Conservation (phyloP, 2,797 vertebrate species). For the Nyctibius grandis region DNA sequence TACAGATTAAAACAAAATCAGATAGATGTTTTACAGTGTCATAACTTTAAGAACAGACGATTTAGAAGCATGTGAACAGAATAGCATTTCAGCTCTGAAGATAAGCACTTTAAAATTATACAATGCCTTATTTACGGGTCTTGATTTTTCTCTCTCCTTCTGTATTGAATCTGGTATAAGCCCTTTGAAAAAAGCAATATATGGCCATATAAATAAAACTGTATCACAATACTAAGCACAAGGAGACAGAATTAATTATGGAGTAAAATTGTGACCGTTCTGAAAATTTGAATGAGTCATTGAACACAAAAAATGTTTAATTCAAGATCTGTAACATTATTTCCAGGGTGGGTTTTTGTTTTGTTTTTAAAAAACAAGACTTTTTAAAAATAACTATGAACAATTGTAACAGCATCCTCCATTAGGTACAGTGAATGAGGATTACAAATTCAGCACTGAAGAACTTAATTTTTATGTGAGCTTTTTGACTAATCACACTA, state of each 20-base stretch:
- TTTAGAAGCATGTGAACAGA: neutral
- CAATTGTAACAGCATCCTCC: neutral
- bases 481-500: neutral
- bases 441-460: neutral
- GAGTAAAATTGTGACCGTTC: neutral
- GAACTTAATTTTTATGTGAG: neutral
- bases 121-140: neutral
- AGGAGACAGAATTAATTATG: neutral
- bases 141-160: neutral
- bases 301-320: neutral
- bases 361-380: neutral
- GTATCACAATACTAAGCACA: neutral
- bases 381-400: neutral
- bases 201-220: neutral
- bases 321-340: neutral
- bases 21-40: neutral
- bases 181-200: neutral
- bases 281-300: neutral
- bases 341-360: neutral
- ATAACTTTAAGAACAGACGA: neutral
- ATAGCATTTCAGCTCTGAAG: neutral
- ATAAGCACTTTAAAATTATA: neutral
- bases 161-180: neutral
- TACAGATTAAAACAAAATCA: neutral
- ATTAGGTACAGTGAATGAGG: neutral